phyloP scores from a whole-genome alignment of 2,113 vertebrate genomes.

The Malaclemys terrapin region DNA sequence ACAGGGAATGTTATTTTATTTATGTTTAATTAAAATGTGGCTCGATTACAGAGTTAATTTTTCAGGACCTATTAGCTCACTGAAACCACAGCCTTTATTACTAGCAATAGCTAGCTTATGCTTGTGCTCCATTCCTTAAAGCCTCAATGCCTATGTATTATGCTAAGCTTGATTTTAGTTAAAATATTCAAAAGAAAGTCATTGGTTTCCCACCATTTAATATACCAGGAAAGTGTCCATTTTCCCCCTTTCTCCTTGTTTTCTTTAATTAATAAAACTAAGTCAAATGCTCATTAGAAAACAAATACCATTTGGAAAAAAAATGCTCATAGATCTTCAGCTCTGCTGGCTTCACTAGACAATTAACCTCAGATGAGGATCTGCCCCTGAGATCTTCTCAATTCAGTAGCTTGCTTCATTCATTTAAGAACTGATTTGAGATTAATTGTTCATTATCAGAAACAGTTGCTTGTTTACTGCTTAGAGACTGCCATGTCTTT shows the following conservation, averaged over 20 bases:
- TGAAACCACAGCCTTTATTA: not conserved
- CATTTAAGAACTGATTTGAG: fast-evolving
- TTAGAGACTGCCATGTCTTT: not conserved
- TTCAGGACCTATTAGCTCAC: not conserved
- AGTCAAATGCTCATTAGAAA: not conserved
- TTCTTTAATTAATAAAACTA: not conserved
- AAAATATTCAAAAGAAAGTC: not conserved
- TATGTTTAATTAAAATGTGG: not conserved
- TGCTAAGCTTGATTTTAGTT: not conserved
- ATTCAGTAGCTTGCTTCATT: not conserved
- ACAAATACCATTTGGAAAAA: fast-evolving
- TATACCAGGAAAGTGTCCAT: not conserved
- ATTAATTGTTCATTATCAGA: not conserved
- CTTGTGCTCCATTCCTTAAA: not conserved
- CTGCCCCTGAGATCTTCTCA: not conserved
- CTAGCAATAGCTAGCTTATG: not conserved
- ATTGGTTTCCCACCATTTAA: not conserved
- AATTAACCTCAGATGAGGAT: not conserved
- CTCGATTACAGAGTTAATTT: not conserved
- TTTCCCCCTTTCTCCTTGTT: not conserved
- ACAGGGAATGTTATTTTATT: not conserved
- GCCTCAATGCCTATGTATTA: not conserved
- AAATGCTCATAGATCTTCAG: not conserved
- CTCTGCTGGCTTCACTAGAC: not conserved
- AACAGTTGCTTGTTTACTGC: not conserved